Evolutionary conservation across 2,888 invertebrate species (phyloP).

Genomic region (Strigamia crassipes): DNA sequence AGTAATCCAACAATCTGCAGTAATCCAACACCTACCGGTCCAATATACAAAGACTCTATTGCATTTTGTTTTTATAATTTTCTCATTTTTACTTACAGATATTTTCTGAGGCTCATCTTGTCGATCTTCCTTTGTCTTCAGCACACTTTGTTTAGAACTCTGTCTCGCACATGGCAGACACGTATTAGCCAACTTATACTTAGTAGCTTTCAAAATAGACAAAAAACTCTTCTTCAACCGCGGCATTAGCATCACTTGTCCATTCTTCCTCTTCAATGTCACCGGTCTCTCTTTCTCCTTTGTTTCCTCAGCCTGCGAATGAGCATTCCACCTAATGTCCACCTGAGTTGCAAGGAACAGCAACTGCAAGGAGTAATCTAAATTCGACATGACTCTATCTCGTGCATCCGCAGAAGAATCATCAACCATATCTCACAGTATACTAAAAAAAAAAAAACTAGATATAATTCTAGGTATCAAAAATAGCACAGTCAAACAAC

Average conservation of each 20-base stretch:
- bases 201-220: background rate
- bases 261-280: background rate
- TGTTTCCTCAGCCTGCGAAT: background rate
- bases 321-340: background rate
- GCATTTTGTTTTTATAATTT: too few species aligned
- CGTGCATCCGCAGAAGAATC: background rate
- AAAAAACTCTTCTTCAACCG: background rate
- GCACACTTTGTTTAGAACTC: background rate
- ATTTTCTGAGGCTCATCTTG: background rate
- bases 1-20: too few species aligned
- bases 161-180: background rate
- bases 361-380: background rate
- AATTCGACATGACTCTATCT: background rate
- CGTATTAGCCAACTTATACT: background rate
- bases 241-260: background rate
- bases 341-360: constrained; percentile 3
- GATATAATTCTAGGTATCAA: background rate
- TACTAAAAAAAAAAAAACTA: too few species aligned
- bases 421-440: constrained; percentile 5
- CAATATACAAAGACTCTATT: too few species aligned
- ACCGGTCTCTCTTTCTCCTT: constrained; percentile 2
- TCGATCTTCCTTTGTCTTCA: background rate
- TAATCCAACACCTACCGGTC: too few species aligned
- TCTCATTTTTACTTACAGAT: too few species aligned
- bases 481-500: background rate